phyloP scores from a whole-genome alignment of 2,888 invertebrate species.

The Choristoneura rosaceana region DNA sequence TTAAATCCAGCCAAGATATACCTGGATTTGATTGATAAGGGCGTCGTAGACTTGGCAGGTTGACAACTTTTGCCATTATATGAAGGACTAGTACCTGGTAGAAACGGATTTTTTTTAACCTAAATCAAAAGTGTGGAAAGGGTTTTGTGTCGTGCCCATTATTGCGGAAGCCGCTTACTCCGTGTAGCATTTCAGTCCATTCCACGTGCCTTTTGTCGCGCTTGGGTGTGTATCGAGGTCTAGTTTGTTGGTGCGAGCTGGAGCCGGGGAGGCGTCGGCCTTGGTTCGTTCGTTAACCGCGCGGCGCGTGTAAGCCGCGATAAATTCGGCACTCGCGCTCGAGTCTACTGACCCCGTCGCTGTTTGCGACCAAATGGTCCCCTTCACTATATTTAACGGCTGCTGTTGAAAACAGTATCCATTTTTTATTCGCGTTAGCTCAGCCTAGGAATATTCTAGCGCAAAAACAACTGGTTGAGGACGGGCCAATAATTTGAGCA shows the following conservation, averaged over 20 bases:
- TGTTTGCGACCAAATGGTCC: constrained; percentile 82
- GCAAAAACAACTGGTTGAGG: constrained; percentile 29
- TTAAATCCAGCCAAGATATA: background rate
- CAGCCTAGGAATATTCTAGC: constrained; percentile 30
- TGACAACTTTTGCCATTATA: background rate
- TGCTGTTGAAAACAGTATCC: constrained; percentile 42
- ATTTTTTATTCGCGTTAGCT: constrained; percentile 38
- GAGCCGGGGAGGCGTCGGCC: constrained; percentile 63
- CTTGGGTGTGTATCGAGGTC: constrained; percentile 40
- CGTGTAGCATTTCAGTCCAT: background rate
- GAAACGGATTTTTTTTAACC: background rate
- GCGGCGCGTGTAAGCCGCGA: constrained; percentile 78
- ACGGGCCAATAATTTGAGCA: constrained; percentile 7
- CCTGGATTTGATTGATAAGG: background rate
- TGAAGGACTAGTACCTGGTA: background rate
- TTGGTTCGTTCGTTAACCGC: constrained; percentile 81
- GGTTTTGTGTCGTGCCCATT: background rate
- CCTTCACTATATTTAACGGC: constrained; percentile 82
- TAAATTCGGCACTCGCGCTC: constrained; percentile 82
- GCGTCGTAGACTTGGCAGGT: background rate
- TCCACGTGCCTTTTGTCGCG: background rate
- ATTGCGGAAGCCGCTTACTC: background rate
- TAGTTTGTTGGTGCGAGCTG: constrained; percentile 49
- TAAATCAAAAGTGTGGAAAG: background rate
- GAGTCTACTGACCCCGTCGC: constrained; percentile 82